phyloP scores from a whole-genome alignment of 2,888 invertebrate genomes.

The Panopea generosa region DNA sequence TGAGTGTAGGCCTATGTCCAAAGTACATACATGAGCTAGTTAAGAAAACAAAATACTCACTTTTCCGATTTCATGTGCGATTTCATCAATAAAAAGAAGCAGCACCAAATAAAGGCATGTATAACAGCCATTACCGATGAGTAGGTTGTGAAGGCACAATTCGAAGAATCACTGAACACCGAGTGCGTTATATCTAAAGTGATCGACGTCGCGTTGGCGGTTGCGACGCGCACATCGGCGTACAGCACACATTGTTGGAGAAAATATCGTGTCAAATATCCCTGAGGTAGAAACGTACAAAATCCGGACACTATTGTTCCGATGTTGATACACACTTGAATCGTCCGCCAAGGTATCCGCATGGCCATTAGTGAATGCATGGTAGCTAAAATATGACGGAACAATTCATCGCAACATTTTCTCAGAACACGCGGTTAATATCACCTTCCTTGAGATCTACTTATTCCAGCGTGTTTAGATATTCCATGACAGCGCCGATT shows the following conservation, averaged over 20 bases:
- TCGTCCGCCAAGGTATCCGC: constrained; percentile 33
- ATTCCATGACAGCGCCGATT: no score
- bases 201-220: constrained; percentile 28
- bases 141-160: constrained; percentile 52
- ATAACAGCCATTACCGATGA: constrained; percentile 44
- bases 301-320: constrained; percentile 49
- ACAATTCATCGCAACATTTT: no score
- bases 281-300: constrained; percentile 54
- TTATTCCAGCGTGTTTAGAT: no score
- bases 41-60: no score
- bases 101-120: constrained; percentile 66
- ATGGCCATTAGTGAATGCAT: not conserved
- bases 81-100: constrained; percentile 59
- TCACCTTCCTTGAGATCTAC: no score
- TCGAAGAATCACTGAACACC: constrained; percentile 35
- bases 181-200: constrained; percentile 40
- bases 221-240: constrained; percentile 30
- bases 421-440: no score
- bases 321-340: constrained; percentile 44
- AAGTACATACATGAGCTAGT: no score
- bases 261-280: constrained; percentile 46
- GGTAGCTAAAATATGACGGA: no score
- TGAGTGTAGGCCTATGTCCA: no score
- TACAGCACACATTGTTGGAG: constrained; percentile 50
- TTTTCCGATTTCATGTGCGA: constrained; percentile 39